phyloP scores from a whole-genome alignment of 1,140 invertebrate genomes.

The Colletes gigas region DNA sequence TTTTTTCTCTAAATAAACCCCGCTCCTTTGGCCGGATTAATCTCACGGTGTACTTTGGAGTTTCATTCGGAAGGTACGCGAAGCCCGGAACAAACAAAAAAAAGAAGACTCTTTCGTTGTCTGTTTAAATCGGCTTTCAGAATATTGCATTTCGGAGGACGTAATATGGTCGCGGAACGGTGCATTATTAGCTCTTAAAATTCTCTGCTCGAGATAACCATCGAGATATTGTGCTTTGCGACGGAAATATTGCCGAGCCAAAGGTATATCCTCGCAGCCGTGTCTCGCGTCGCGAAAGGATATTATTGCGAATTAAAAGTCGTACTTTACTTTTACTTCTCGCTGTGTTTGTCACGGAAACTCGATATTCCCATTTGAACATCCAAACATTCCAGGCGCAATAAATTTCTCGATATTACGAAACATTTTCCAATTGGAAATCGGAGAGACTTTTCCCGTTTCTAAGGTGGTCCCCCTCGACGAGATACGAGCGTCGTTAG shows the following conservation, averaged over 20 bases:
- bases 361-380: background rate
- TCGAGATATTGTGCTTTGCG: background rate
- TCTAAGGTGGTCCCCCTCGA: background rate
- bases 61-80: background rate
- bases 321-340: background rate
- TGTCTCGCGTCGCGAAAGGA: background rate
- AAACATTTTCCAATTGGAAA: too few species aligned
- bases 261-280: background rate
- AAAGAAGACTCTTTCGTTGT: background rate
- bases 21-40: background rate
- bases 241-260: background rate
- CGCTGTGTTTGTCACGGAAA: background rate
- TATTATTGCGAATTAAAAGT: background rate
- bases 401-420: too few species aligned
- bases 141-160: background rate
- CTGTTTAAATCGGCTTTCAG: background rate
- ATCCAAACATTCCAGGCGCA: too few species aligned
- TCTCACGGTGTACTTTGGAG: background rate
- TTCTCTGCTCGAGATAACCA: background rate
- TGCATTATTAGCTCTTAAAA: conserved; percentile 22
- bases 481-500: background rate
- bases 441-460: too few species aligned
- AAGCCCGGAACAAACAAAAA: background rate
- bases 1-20: background rate
- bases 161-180: background rate